Percentiles rank a stretch among this genome's conserved stretches.
phyloP scores from a whole-genome alignment of 2,888 invertebrate species.

The Drosophila nr. medialis region DNA sequence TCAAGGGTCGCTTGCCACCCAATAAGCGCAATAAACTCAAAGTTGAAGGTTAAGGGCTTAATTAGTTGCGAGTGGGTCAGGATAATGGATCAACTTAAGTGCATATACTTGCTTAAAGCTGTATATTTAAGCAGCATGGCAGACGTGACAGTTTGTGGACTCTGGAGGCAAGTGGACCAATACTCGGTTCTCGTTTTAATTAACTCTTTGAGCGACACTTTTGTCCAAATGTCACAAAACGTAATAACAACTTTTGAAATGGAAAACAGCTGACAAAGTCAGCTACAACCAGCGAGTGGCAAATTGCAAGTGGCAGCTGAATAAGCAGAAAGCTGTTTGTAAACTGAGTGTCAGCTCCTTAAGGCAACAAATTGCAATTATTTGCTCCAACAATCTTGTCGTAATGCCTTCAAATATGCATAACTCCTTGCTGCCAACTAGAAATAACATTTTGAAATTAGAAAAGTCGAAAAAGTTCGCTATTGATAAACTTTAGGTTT shows the following conservation, averaged over 20 bases:
- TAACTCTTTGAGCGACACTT: constrained; percentile 12
- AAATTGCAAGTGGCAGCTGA: constrained; percentile 6
- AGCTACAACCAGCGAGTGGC: background rate
- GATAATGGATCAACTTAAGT: background rate
- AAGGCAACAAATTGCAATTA: background rate
- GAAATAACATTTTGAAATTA: background rate
- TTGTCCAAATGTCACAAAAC: constrained; percentile 13
- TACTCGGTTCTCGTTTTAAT: constrained; percentile 10
- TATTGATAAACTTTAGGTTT: background rate
- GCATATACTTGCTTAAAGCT: background rate
- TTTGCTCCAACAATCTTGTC: background rate
- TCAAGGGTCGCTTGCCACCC: background rate
- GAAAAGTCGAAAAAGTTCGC: background rate
- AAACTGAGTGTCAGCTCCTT: background rate
- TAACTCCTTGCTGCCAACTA: background rate
- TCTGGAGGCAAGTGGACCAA: background rate
- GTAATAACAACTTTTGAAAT: constrained; percentile 20
- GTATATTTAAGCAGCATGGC: background rate
- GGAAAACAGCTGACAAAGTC: constrained; percentile 9
- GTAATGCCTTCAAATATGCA: background rate
- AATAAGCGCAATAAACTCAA: background rate
- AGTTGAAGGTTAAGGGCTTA: constrained; percentile 13
- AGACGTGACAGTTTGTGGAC: background rate
- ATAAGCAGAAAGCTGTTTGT: background rate
- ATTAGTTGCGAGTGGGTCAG: constrained; percentile 22